Evolutionary conservation across 2,113 vertebrate genomes (phyloP).

Genomic region (Sigmodon hispidus): DNA sequence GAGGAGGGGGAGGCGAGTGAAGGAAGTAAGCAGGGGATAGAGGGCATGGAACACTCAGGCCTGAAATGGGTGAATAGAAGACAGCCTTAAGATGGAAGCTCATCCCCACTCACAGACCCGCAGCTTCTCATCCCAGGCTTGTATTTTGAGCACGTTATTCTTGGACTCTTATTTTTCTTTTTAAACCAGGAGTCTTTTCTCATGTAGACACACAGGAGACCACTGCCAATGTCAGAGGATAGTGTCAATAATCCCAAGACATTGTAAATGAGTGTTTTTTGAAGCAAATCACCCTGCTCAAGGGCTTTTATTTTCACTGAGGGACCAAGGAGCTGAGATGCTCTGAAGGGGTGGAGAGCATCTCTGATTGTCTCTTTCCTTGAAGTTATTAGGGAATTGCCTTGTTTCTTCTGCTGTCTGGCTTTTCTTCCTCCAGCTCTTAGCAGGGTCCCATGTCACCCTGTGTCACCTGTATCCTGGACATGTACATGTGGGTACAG

Average conservation of each 20-base stretch:
- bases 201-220: slow-evolving; percentile 54
- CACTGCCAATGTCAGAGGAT: slow-evolving; percentile 81
- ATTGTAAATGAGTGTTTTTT: slow-evolving; percentile 82
- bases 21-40: no score
- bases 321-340: slow-evolving; percentile 52
- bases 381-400: background rate
- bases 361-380: background rate
- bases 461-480: slow-evolving; percentile 53
- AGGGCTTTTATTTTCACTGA: slow-evolving; percentile 77
- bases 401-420: slow-evolving; percentile 38
- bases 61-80: slow-evolving; percentile 49
- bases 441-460: slow-evolving; percentile 60
- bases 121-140: slow-evolving; percentile 67
- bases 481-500: slow-evolving; percentile 57
- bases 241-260: slow-evolving; percentile 81
- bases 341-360: slow-evolving; percentile 48
- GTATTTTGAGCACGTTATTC: slow-evolving; percentile 55
- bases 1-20: background rate
- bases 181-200: background rate
- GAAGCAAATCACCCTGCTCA: slow-evolving; percentile 83
- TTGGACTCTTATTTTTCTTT: slow-evolving; percentile 2
- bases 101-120: slow-evolving; percentile 49
- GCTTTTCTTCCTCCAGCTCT: slow-evolving; percentile 63
- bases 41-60: slow-evolving; percentile 74
- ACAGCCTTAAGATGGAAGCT: background rate